Evolutionary conservation across 2,113 vertebrate genomes (phyloP).

Genomic region (Entomyzon cyanotis): DNA sequence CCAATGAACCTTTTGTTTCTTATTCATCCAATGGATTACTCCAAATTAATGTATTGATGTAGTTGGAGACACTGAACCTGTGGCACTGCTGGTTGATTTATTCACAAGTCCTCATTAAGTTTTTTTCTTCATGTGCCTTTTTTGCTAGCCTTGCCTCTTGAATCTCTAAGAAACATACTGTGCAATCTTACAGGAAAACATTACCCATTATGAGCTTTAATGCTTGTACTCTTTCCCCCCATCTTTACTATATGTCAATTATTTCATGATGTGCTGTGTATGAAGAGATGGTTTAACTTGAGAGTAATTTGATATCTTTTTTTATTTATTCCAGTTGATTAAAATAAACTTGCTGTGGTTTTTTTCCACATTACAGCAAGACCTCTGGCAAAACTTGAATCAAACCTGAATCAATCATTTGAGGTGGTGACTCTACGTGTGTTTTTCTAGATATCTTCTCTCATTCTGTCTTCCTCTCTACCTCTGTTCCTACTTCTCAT

Average conservation of each 20-base stretch:
- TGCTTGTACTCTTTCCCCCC: rapidly evolving
- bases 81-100: background rate
- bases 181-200: background rate
- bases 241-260: background rate
- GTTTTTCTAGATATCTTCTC: too few species aligned
- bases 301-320: too few species aligned
- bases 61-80: background rate
- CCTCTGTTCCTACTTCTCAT: too few species aligned
- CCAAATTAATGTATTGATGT: background rate
- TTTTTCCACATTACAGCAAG: background rate
- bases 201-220: background rate
- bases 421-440: too few species aligned
- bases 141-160: background rate
- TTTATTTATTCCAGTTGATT: background rate
- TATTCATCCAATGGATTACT: background rate
- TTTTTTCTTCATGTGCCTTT: background rate
- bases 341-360: background rate
- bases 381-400: background rate
- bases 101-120: background rate
- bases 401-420: too few species aligned
- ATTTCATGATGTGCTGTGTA: background rate
- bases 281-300: background rate
- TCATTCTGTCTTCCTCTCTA: too few species aligned
- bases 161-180: background rate
- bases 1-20: background rate